Evolutionary conservation across 2,888 invertebrate genomes (phyloP).

Genomic region (Adelphocoris suturalis): DNA sequence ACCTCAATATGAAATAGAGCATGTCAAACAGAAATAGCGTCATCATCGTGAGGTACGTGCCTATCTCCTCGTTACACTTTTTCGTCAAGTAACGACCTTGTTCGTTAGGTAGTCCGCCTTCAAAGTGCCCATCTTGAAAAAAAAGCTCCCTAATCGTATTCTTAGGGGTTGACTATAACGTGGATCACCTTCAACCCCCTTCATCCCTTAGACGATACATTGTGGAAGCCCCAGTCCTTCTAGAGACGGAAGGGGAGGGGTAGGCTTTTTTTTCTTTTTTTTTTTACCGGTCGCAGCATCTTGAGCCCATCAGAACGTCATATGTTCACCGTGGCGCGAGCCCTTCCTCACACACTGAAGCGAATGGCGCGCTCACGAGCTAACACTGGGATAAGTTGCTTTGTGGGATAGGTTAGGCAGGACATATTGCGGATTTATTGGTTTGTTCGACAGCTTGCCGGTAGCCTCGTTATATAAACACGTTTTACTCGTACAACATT

Average conservation of each 20-base stretch:
- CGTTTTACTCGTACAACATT: too few species aligned
- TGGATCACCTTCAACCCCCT: constrained; percentile 38
- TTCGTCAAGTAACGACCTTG: constrained; percentile 45
- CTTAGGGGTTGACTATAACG: constrained; percentile 50
- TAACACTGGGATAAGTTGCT: background rate
- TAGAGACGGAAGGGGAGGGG: constrained; percentile 21
- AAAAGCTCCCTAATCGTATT: background rate
- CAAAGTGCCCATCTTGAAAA: background rate
- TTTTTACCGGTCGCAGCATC: constrained; percentile 48
- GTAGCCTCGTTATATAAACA: too few species aligned
- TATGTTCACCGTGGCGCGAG: constrained; percentile 65
- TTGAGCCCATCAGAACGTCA: constrained; percentile 60
- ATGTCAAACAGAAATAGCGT: background rate
- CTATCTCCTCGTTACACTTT: background rate
- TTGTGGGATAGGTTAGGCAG: background rate
- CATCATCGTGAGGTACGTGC: background rate
- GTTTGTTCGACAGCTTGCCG: background rate
- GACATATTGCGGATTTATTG: background rate
- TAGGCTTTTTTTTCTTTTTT: constrained; percentile 33
- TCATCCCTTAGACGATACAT: constrained; percentile 25
- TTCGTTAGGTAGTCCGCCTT: constrained; percentile 48
- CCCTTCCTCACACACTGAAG: constrained; percentile 58
- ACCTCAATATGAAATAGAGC: constrained; percentile 43
- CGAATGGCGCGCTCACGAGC: background rate
- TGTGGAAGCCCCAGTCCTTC: background rate